Evolutionary conservation across 2,797 vertebrate species (phyloP).

Genomic region (Sitta carolinensis): DNA sequence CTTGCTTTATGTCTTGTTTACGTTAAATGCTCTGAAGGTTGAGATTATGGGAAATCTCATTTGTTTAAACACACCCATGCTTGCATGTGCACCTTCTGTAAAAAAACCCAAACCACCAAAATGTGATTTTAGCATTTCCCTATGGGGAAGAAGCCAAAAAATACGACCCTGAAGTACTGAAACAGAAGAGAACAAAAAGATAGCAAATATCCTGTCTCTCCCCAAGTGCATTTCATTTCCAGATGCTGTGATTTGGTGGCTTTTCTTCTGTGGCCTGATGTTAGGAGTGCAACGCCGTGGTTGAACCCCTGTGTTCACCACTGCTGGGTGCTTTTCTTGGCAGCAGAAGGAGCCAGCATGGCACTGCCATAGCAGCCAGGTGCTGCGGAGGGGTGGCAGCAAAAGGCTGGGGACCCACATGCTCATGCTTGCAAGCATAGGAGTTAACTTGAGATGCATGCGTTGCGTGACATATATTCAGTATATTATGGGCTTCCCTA

Average conservation of each 20-base stretch:
- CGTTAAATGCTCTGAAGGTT: not conserved
- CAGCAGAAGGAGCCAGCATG: not conserved
- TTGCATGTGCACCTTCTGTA: not conserved
- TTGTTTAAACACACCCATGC: not conserved
- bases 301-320: not conserved
- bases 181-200: not conserved
- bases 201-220: not conserved
- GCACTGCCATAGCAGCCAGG: not conserved
- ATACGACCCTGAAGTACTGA: not conserved
- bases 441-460: not conserved
- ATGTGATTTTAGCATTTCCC: not conserved
- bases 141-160: not conserved
- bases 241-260: not conserved
- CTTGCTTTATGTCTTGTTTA: not conserved
- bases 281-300: not conserved
- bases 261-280: not conserved
- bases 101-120: not conserved
- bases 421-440: not conserved
- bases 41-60: not conserved
- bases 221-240: not conserved
- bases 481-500: conserved; percentile 34
- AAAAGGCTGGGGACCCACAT: not conserved
- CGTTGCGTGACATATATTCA: not conserved
- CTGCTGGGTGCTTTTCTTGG: not conserved
- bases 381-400: not conserved